Base-by-base conservation (phyloP, 2,797 vertebrate genomes). In the Lophotriccus pileatus region DNA sequence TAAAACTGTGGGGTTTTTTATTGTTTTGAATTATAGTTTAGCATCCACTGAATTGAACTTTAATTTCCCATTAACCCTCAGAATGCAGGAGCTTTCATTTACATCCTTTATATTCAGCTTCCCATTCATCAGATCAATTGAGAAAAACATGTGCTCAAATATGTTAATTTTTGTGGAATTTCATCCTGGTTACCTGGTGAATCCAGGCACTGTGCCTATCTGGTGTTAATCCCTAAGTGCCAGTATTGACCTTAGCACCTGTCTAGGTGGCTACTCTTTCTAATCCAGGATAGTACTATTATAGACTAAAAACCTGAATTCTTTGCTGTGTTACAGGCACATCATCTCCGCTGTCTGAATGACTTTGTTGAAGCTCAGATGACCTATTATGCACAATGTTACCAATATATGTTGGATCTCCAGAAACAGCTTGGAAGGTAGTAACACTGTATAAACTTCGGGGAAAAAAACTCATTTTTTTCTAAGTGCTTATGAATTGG, bases 351-450 rank as follows among this genome's bases (percentile, higher is more conserved):
- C 95, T 99, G 99, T 94, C 96, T 99, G 97, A 99, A 99, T 89
- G 99, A 99, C 97, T 99, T 99, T 96, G 99, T 99, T 78, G 99
- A 99, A 98, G 99, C 99, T 66, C 99, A 99, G 97, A 98, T 99
- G 89, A 99, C 99, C 4, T 99, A 99, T 94, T 99, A 99, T 78
- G 99, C 99, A 59, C 99, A 99, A 81, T 99, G 99, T 98, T 99
- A 99, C 98, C 99, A 99, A 89, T 99, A 99, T 94, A 99, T 99
- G 99, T 97, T 99, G 97, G 99, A 99, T 94, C 99, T 99, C 36
- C 99, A 99, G 70, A 99, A 99, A 96, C 99, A 99, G 90, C 98
- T 99, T 92, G 99, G 99, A 98, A 99, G 99, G 99, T 99, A 95
- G 92, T 68, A 93, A 80, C 6, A 21, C 28, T 84, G 7, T 78